These are phyloP conservation scores for Carettochelys insculpta DNA, from an alignment of 2,113 vertebrate species.

Conservation along the genomic window DNA sequence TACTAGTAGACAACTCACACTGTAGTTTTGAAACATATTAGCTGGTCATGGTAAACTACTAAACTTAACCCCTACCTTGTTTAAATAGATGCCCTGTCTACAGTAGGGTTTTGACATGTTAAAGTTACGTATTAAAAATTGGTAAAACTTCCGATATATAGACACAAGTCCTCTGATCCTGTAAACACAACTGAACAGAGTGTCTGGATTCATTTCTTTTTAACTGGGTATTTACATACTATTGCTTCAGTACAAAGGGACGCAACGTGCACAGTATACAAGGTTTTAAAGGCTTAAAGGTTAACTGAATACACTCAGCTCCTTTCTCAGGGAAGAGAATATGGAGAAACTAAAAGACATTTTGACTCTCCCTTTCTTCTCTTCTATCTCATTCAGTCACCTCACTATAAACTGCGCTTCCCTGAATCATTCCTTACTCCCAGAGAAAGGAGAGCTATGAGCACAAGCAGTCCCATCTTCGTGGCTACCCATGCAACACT, in stretches of 20 bases:
- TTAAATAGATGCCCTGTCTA: not conserved
- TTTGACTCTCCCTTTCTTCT: constrained; percentile 17
- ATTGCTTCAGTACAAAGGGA: not conserved
- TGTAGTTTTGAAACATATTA: not conserved
- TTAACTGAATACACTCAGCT: constrained; percentile 7
- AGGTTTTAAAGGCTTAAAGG: not conserved
- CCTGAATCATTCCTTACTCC: constrained; percentile 13
- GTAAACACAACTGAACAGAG: not conserved
- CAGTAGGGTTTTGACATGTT: not conserved
- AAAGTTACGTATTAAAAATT: not conserved
- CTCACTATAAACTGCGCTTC: not conserved
- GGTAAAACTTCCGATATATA: not conserved
- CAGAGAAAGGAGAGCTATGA: not conserved
- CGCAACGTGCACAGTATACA: not conserved
- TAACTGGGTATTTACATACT: not conserved
- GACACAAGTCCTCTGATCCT: not conserved
- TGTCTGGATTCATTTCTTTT: not conserved
- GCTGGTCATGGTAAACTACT: not conserved
- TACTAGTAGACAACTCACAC: not conserved
- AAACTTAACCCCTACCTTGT: not conserved
- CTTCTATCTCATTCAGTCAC: not conserved
- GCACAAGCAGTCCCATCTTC: not conserved
- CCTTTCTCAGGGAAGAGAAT: not conserved
- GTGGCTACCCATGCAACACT: not conserved
- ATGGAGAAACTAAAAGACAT: not conserved